Percentiles rank a stretch among this genome's conserved stretches.
These are phyloP conservation scores for Hypocryptadius cinnamomeus DNA, from an alignment of 2,113 vertebrate genomes.

Conservation along the genomic window DNA sequence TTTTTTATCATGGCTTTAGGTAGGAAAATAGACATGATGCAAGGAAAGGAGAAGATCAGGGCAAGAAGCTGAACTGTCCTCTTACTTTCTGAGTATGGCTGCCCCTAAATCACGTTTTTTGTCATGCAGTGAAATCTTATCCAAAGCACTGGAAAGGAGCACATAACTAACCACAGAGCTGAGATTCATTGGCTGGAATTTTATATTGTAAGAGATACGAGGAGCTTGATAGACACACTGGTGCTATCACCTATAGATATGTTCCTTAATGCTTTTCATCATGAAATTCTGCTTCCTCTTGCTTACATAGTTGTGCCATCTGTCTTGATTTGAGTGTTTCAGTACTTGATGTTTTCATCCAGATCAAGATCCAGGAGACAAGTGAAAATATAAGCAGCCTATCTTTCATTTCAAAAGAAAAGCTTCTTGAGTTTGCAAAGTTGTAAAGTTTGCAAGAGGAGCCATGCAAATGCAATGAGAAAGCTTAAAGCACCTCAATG, in stretches of 20 bases:
- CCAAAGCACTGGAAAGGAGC: not conserved
- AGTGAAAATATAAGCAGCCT: constrained; percentile 6
- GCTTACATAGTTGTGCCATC: constrained; percentile 19
- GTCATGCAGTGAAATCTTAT: not conserved
- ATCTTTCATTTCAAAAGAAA: not conserved
- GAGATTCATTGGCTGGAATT: not conserved
- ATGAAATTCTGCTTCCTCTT: constrained; percentile 2
- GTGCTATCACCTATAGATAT: not conserved
- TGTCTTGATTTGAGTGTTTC: constrained; percentile 1
- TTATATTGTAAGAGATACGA: not conserved
- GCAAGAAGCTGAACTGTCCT: not conserved
- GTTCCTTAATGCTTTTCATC: not conserved
- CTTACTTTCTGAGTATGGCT: not conserved
- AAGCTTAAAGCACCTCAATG: not conserved
- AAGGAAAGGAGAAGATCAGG: not conserved
- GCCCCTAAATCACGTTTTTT: not conserved
- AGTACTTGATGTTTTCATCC: constrained; percentile 17
- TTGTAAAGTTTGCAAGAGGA: not conserved
- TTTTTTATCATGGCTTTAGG: not conserved
- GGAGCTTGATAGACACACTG: not conserved
- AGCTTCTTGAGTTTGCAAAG: not conserved
- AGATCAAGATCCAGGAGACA: constrained; percentile 24
- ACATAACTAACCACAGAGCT: not conserved
- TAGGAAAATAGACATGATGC: not conserved
- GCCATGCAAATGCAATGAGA: not conserved